Percentiles rank a stretch among this genome's conserved stretches.
Evolutionary conservation across 2,797 vertebrate genomes (phyloP).

Genomic region (Alca torda): DNA sequence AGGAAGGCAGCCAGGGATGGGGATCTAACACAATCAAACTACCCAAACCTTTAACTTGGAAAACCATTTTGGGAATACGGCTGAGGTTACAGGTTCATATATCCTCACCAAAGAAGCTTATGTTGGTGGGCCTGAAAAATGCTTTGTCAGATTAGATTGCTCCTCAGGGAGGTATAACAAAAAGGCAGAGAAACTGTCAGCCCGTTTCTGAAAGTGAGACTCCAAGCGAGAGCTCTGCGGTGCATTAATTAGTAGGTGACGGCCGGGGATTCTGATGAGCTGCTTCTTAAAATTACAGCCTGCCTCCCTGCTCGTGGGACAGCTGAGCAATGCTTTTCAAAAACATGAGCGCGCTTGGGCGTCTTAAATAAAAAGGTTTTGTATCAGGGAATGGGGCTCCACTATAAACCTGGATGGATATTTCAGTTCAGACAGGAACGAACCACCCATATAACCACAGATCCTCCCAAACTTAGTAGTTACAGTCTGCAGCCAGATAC

Average conservation of each 20-base stretch:
- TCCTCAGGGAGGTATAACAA: neutral
- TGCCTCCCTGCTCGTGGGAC: neutral
- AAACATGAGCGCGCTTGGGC: neutral
- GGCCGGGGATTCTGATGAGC: neutral
- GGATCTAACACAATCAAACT: neutral
- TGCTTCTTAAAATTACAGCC: constrained; percentile 4
- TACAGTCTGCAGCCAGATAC: neutral
- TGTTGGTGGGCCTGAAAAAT: neutral
- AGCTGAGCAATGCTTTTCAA: neutral
- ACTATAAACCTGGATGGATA: neutral
- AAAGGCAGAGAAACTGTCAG: constrained; percentile 11
- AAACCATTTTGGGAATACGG: neutral
- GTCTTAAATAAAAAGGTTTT: neutral
- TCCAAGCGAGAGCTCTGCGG: neutral
- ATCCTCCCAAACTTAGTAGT: neutral
- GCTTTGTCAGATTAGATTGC: neutral
- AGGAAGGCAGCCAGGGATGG: neutral
- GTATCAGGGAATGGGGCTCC: neutral
- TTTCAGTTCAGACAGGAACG: neutral
- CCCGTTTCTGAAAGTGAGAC: neutral
- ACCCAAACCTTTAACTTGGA: neutral
- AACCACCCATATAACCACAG: neutral
- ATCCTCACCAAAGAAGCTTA: neutral
- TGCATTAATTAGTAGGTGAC: constrained; percentile 25
- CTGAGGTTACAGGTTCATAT: neutral